A percentile compares a stretch with the other conserved stretches of the same genome.
These are phyloP conservation scores for Glareola pratincola DNA, from an alignment of 2,113 vertebrate genomes.

Conservation along the genomic window DNA sequence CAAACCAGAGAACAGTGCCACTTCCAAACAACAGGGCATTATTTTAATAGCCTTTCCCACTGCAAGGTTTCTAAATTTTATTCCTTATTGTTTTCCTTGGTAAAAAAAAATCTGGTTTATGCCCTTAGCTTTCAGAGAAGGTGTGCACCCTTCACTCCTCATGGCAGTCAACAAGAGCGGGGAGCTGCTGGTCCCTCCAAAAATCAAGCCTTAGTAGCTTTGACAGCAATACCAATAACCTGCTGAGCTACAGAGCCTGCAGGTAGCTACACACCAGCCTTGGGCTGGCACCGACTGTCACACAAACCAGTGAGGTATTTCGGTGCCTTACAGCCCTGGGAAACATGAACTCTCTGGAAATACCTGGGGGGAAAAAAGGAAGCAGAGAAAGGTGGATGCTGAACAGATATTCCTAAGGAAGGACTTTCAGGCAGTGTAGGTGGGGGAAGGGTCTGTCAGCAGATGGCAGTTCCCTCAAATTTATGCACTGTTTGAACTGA, in stretches of 20 bases:
- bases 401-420: neutral
- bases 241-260: neutral
- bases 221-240: neutral
- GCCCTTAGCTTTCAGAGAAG: neutral
- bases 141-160: neutral
- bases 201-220: neutral
- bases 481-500: slow-evolving; percentile 4
- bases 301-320: neutral
- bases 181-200: neutral
- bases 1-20: neutral
- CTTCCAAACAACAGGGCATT: neutral
- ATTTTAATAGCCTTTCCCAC: neutral
- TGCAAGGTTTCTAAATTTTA: neutral
- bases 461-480: slow-evolving; percentile 15
- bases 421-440: neutral
- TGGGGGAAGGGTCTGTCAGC: neutral
- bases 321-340: neutral
- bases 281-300: neutral
- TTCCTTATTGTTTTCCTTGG: neutral
- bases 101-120: neutral
- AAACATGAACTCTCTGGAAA: neutral
- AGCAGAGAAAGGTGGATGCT: neutral
- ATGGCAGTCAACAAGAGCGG: neutral
- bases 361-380: neutral
- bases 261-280: neutral